Evolutionary conservation across 2,888 invertebrate species (phyloP), one percentile per base, ranked within the genome.

Genomic region (Xestia rhomboidea): DNA sequence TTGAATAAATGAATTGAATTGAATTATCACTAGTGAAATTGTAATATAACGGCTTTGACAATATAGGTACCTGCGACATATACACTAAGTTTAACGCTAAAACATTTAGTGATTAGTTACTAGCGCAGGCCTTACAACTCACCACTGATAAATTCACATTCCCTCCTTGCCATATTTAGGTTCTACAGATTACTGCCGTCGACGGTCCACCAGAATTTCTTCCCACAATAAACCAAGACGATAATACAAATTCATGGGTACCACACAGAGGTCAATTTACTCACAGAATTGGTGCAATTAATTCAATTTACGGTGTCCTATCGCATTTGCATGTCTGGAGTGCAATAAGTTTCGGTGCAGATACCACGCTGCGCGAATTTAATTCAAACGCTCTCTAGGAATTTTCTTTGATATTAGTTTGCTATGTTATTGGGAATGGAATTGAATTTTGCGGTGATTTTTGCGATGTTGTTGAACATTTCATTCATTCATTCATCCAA

Each of bases 251-350:
- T 91, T 90, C 90, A 91, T 90, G 90, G 87, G 87, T 75, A 88
- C 86, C 88, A 80, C 86, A 81, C 82, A 69, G 82, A 84, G 84
- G 82, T 86, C 89, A 89, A 90, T 93, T 90, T 90, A 87, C 90
- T 90, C 88, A 79, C 84, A 85, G 88, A 89, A 91, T 91, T 89
- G 83, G 82, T 80, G 89, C 90, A 88, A 93, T 93, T 92, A 92
- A 92, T 92, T 91, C 88, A 90, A 90, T 90, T 91, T 90, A 91
- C 86, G 77, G 86, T 86, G 87, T 81, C 85, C 84, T 76, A 77
- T 85, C 86, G 82, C 82, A 92, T 93, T 93, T 93, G 92, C 92
- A 93, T 92, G 89, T 91, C 91, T 91, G 89, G 86, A 77, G 81
- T 85, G 81, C 84, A 76, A 82, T 84, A 80, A 79, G 86, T 85